Percentiles rank a stretch among this genome's conserved stretches.
Evolutionary conservation across 2,113 vertebrate genomes (phyloP).

Genomic region (Chloropsis cyanopogon): DNA sequence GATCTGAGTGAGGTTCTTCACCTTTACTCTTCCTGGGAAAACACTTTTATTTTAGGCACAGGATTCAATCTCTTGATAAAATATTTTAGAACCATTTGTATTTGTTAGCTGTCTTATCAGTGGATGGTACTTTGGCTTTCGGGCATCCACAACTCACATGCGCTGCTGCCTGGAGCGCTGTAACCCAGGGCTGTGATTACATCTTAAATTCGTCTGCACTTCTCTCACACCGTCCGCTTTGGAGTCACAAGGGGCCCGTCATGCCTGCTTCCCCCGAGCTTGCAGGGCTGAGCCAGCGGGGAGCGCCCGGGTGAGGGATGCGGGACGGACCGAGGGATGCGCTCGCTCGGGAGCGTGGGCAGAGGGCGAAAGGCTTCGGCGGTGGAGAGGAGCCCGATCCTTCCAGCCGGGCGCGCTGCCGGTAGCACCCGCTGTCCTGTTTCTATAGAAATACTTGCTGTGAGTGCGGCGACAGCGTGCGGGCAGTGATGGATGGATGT

Average conservation of each 20-base stretch:
- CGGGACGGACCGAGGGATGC: not conserved
- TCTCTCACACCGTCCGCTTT: not conserved
- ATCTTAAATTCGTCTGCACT: too few species aligned
- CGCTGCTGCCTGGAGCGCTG: not conserved
- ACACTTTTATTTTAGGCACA: not conserved
- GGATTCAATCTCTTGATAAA: not conserved
- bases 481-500: not conserved
- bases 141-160: not conserved
- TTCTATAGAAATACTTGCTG: not conserved
- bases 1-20: not conserved
- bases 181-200: not conserved
- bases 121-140: not conserved
- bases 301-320: not conserved
- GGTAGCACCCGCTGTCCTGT: not conserved
- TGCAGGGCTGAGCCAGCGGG: not conserved
- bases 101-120: not conserved
- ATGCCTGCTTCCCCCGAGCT: not conserved
- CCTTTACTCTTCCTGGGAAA: not conserved
- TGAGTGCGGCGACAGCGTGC: not conserved
- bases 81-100: not conserved
- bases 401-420: not conserved
- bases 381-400: not conserved
- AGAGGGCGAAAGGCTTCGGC: not conserved
- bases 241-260: not conserved
- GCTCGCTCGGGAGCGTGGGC: not conserved